Evolutionary conservation across 2,888 invertebrate genomes (phyloP).

Genomic region (Argynnis bischoffii): DNA sequence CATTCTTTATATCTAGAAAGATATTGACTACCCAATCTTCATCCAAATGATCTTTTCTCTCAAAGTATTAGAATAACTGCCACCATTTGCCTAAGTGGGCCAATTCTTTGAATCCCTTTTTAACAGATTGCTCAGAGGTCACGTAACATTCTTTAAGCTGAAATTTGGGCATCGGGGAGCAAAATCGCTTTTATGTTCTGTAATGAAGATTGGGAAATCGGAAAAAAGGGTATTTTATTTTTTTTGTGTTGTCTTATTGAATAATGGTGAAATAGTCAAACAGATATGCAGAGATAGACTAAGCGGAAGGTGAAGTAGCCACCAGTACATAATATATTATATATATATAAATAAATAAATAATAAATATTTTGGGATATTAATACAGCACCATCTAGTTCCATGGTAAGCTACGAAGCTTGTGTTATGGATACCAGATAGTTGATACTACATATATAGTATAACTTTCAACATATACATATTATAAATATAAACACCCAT

Average conservation of each 20-base stretch:
- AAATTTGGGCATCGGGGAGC: conserved; percentile 17
- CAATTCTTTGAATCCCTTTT: conserved; percentile 24
- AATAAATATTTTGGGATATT: no score
- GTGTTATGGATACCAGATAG: no score
- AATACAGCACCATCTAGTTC: no score
- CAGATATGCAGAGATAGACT: no score
- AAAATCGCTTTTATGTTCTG: conserved; percentile 20
- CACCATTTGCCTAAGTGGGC: conserved; percentile 22
- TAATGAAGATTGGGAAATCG: conserved; percentile 17
- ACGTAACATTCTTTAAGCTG: conserved; percentile 22
- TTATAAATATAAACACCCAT: no score
- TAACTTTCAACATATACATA: no score
- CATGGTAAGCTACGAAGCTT: no score
- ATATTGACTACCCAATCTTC: conserved; percentile 9
- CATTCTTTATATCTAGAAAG: neutral
- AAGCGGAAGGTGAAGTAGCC: no score
- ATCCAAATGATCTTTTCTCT: conserved; percentile 9
- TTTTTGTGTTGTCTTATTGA: neutral
- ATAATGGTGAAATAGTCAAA: no score
- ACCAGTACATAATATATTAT: no score
- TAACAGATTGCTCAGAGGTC: conserved; percentile 21
- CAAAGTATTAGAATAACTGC: conserved; percentile 19
- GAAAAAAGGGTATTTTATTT: conserved; percentile 2
- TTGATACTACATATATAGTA: no score
- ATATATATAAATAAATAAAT: no score